These are phyloP conservation scores for Halcyon badia DNA, from an alignment of 2,797 vertebrate species.

Conservation along the genomic window DNA sequence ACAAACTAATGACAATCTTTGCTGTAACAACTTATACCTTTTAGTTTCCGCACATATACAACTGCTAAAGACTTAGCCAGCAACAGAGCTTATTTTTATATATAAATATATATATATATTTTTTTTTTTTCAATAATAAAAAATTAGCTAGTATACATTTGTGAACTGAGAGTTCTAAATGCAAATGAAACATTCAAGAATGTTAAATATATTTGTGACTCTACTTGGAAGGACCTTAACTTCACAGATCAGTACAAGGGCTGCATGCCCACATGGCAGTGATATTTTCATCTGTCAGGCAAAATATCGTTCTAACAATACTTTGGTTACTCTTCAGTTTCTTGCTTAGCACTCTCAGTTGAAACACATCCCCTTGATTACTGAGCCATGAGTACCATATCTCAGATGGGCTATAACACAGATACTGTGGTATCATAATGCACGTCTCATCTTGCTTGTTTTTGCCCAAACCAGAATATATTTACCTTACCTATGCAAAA, in stretches of 20 bases:
- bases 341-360: not conserved
- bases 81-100: not conserved
- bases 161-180: constrained; percentile 1
- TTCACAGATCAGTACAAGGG: not conserved
- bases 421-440: not conserved
- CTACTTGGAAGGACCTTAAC: not conserved
- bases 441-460: not conserved
- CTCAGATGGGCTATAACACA: not conserved
- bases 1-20: not conserved
- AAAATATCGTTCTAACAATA: not conserved
- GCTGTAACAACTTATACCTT: not conserved
- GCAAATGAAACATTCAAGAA: not conserved
- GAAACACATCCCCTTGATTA: not conserved
- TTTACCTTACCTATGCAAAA: not conserved
- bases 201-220: not conserved
- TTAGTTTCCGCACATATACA: not conserved
- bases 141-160: not conserved
- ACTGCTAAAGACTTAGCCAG: not conserved
- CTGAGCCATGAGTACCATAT: not conserved
- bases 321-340: not conserved
- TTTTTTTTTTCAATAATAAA: not conserved
- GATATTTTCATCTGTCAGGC: not conserved
- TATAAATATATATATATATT: no score
- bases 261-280: not conserved
- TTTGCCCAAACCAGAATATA: not conserved